phyloP scores from a whole-genome alignment of 64 coral and sea anemone genomes.

The Orbicella faveolata region DNA sequence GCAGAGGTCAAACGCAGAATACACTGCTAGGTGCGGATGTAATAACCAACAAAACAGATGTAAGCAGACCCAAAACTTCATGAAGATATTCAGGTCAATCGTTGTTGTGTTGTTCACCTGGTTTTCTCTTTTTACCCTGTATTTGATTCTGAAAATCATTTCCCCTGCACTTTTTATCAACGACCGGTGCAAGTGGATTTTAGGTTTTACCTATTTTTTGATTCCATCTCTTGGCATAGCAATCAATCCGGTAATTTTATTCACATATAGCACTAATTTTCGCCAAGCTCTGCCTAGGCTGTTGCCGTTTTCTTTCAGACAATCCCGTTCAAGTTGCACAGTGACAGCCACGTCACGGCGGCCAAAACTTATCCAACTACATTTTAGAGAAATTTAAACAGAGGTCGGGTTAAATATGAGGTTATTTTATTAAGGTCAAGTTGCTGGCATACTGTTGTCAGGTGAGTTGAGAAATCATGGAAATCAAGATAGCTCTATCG shows the following conservation, averaged over 20 bases:
- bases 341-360: too few relatives aligned
- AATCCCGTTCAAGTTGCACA: too few relatives aligned
- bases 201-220: background rate
- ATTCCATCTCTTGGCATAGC: background rate
- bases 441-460: too few relatives aligned
- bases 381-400: too few relatives aligned
- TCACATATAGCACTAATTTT: background rate
- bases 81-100: conserved; percentile 9
- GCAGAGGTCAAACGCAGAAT: background rate
- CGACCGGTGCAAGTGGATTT: background rate
- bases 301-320: background rate
- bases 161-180: background rate
- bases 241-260: conserved; percentile 2
- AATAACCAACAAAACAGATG: background rate
- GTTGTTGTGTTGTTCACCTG: background rate
- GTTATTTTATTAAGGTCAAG: too few relatives aligned
- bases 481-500: too few relatives aligned
- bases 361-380: too few relatives aligned
- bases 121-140: background rate
- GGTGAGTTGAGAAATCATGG: too few relatives aligned
- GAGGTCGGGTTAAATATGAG: too few relatives aligned
- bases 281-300: background rate
- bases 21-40: background rate
- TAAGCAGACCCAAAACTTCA: background rate
- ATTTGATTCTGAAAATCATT: background rate